These are phyloP conservation scores for Indicator indicator DNA, from an alignment of 2,113 vertebrate genomes.

Conservation along the genomic window DNA sequence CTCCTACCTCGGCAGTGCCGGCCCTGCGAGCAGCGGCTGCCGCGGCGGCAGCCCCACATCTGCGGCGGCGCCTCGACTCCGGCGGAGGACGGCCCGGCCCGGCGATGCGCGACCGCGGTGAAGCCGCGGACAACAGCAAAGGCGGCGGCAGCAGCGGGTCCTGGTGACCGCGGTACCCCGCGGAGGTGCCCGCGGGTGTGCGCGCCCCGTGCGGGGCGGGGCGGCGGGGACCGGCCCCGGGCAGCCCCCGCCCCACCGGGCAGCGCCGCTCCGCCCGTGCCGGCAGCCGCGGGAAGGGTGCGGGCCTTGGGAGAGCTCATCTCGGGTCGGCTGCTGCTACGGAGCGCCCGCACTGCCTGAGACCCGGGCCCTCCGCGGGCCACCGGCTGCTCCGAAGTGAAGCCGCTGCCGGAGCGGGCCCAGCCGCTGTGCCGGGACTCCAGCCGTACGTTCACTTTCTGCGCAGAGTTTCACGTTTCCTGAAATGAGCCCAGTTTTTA, in stretches of 20 bases:
- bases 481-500: neutral
- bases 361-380: too few species aligned
- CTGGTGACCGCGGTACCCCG: neutral
- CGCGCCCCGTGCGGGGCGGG: neutral
- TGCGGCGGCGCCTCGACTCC: neutral
- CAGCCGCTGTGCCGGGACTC: too few species aligned
- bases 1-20: slow-evolving; percentile 51
- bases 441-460: fast-evolving
- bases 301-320: neutral
- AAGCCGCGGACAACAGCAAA: neutral
- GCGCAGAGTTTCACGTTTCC: fast-evolving
- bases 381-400: neutral
- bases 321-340: neutral
- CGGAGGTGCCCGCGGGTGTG: neutral
- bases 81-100: neutral
- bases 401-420: neutral
- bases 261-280: neutral
- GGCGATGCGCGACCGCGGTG: neutral
- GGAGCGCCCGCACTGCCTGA: neutral
- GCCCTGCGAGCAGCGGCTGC: slow-evolving; percentile 19
- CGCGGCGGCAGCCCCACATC: slow-evolving; percentile 17
- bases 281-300: neutral
- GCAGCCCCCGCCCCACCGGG: neutral
- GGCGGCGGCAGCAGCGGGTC: neutral
- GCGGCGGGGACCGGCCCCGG: neutral